These are phyloP conservation scores for Bambusicola thoracicus DNA, from an alignment of 2,113 vertebrate genomes.

Conservation along the genomic window DNA sequence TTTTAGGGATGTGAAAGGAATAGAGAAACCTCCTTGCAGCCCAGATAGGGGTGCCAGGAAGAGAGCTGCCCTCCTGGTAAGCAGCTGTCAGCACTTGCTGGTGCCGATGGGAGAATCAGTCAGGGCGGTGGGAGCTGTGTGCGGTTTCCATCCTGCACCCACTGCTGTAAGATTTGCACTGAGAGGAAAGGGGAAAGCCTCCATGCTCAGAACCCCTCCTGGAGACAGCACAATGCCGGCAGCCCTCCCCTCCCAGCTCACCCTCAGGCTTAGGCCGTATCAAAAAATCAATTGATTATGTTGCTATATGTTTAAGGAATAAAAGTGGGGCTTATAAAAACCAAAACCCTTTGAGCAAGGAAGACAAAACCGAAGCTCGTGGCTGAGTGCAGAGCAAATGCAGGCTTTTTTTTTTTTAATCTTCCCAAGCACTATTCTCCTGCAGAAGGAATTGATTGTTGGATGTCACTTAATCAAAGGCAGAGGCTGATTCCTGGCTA, in stretches of 20 bases:
- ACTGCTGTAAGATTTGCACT: background rate
- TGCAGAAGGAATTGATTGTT: background rate
- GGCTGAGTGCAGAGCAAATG: background rate
- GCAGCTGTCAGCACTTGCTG: background rate
- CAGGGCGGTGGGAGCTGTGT: background rate
- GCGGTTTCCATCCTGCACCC: background rate
- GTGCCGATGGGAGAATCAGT: background rate
- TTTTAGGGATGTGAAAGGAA: background rate
- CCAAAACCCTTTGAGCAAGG: slow-evolving; percentile 60
- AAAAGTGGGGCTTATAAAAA: slow-evolving; percentile 60
- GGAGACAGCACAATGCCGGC: background rate
- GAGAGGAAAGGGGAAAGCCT: background rate
- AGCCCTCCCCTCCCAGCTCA: background rate
- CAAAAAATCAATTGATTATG: slow-evolving; percentile 71
- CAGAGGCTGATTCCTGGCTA: background rate
- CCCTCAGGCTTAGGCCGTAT: slow-evolving; percentile 40
- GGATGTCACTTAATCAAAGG: background rate
- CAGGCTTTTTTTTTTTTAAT: background rate
- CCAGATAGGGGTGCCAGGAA: background rate
- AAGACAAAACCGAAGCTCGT: background rate
- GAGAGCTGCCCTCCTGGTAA: background rate
- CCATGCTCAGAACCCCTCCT: background rate
- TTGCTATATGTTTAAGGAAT: slow-evolving; percentile 70
- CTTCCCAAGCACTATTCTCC: background rate
- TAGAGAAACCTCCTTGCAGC: background rate